phyloP scores from a whole-genome alignment of 2,113 vertebrate genomes.

The Brachyhypopomus occidentalis region DNA sequence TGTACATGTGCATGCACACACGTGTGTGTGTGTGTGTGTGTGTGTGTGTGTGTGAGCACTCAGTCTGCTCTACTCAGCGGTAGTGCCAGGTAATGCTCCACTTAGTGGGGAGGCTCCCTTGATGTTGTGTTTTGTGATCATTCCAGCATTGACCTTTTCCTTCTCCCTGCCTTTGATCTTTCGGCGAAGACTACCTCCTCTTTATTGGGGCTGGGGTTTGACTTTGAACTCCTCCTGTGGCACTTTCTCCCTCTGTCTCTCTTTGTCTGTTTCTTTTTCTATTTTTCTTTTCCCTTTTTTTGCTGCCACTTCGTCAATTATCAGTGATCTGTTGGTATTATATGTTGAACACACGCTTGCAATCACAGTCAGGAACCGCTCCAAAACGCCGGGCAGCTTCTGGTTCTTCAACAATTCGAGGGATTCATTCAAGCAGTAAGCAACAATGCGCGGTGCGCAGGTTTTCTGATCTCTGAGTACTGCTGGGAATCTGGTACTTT shows the following conservation, averaged over 20 bases:
- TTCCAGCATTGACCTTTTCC: slow-evolving; percentile 73
- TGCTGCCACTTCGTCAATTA: slow-evolving; percentile 14
- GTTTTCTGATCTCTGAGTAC: no score
- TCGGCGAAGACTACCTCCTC: slow-evolving; percentile 63
- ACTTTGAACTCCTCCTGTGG: slow-evolving; percentile 71
- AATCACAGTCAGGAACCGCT: no score
- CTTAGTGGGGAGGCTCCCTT: slow-evolving; percentile 56
- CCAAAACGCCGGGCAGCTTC: no score
- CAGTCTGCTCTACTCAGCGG: slow-evolving; percentile 12
- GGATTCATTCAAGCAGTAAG: no score
- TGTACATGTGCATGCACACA: no score
- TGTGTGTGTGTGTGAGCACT: slow-evolving; percentile 20
- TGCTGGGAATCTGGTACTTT: no score
- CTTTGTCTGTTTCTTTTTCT: slow-evolving; percentile 51
- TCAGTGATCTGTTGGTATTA: not conserved
- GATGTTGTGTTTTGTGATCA: slow-evolving; percentile 57
- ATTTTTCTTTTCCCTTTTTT: slow-evolving; percentile 52
- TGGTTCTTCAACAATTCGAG: no score
- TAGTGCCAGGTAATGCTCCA: slow-evolving; percentile 61
- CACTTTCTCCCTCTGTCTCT: slow-evolving; percentile 52
- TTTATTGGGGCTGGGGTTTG: slow-evolving; percentile 66
- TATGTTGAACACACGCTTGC: no score
- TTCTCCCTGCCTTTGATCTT: slow-evolving; percentile 70
- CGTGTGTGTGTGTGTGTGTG: not conserved
- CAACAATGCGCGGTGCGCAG: no score